Conservation (phyloP, 2,797 vertebrate species). For the Poeciliopsis paucimaculata region DNA sequence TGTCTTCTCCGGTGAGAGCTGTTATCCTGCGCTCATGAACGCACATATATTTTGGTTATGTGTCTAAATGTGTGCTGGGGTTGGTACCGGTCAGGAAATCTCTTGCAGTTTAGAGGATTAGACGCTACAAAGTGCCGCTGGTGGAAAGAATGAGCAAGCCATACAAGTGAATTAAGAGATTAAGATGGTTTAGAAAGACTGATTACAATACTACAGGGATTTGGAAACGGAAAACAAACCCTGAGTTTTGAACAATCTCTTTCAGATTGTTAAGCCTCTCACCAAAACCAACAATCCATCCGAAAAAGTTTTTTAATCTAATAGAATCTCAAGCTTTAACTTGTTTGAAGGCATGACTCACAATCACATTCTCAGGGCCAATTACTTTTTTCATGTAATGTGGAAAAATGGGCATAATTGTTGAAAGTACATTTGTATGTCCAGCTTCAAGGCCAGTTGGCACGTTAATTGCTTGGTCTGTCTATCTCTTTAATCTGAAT, state of each 20-base stretch:
- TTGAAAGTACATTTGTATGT: neutral
- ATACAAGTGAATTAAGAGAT: slow-evolving; percentile 89
- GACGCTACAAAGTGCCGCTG: slow-evolving; percentile 80
- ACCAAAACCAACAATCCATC: slow-evolving; percentile 44
- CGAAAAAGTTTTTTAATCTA: slow-evolving; percentile 50
- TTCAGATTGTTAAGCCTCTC: slow-evolving; percentile 66
- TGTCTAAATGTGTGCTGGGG: slow-evolving; percentile 74
- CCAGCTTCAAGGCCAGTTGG: neutral
- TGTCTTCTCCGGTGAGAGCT: slow-evolving; percentile 66
- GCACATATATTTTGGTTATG: slow-evolving; percentile 67
- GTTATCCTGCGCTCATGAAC: slow-evolving; percentile 64
- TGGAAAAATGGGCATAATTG: neutral
- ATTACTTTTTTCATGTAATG: neutral
- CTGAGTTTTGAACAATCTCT: slow-evolving; percentile 81
- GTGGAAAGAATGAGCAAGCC: slow-evolving; percentile 78
- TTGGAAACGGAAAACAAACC: slow-evolving; percentile 83
- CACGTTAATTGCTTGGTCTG: neutral
- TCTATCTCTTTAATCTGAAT: neutral
- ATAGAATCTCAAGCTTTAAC: slow-evolving; percentile 27
- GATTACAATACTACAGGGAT: slow-evolving; percentile 84
- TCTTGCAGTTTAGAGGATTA: slow-evolving; percentile 85
- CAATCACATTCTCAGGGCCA: neutral
- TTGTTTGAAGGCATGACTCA: neutral
- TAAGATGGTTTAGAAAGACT: slow-evolving; percentile 86
- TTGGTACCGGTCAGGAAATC: slow-evolving; percentile 79